Evolutionary conservation across 2,797 vertebrate genomes (phyloP), one percentile per base, ranked within the genome.

Genomic region (Pipistrellus nathusii): DNA sequence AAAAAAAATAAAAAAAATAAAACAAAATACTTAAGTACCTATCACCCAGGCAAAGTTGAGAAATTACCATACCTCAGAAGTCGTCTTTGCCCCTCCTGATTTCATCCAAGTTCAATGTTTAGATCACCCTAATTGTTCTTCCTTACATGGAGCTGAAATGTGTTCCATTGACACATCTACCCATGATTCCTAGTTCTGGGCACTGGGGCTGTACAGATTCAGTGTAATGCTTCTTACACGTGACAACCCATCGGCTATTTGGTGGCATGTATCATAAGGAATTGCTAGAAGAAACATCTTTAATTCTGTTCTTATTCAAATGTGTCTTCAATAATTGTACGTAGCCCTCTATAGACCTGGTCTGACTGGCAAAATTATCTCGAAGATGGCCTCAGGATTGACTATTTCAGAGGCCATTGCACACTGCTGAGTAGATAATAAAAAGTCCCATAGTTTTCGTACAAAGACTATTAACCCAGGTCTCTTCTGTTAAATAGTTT

Each of bases 291-390:
- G 71, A 80, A 90, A 68, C 11, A 53, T 38, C 23, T 38, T 81
- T 81, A 64, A 30, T 73, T 94, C 27, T 68, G 83, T 87, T 85
- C 30, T 68, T 93, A 68, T 91, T 94, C 57, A 82, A 91, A 90
- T 80, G 51, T 57, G 41, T 32, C 57, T 80, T 85, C 71, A 17
- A 12, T 73, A 82, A 89, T 64, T 51, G 64, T 80, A 73, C 64
- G 9, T 48, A 68, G 72, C 44, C n/a, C n/a, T 93, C 23, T 6
- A 20, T 4, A 90, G 85, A 68, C 48, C 51, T 68, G 38, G 23
- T 20, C 35, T 55, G 53, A 75, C 15, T 35, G 69, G 71, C 44
- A 51, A 69, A 80, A 14, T 55, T 15, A 4, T 32, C 53, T 44
- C 66, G 21, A 17, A 86, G 21, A 30, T 38, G 62, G 17, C 46